Conservation (phyloP, 2,888 invertebrate genomes). For the Epirrhoe alternata region DNA sequence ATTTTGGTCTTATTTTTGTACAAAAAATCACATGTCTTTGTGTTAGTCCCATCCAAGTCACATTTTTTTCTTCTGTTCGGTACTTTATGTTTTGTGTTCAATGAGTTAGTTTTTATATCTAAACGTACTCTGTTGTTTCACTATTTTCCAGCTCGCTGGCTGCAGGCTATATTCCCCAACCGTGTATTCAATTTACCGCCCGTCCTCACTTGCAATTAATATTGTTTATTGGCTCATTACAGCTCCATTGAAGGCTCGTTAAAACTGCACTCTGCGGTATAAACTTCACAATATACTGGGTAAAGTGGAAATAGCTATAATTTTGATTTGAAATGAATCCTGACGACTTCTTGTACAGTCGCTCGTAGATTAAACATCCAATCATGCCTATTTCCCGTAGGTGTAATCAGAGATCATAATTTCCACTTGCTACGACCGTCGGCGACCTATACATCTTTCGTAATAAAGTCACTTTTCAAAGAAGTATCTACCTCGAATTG, state of each 20-base stretch:
- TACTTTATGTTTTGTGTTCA: background rate
- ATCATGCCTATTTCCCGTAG: no score
- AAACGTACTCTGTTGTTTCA: background rate
- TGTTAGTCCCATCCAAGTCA: no score
- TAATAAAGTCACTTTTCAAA: no score
- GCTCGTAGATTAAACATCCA: no score
- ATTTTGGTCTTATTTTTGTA: no score
- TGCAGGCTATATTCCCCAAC: slow-evolving; percentile 23
- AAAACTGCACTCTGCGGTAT: slow-evolving; percentile 16
- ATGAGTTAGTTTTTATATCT: background rate
- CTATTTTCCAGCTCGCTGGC: slow-evolving; percentile 14
- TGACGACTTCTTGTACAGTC: no score
- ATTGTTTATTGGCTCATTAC: slow-evolving; percentile 55
- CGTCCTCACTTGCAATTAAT: slow-evolving; percentile 51
- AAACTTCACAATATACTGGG: background rate
- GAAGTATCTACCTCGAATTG: no score
- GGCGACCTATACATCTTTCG: no score
- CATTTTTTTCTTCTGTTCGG: background rate
- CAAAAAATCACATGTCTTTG: no score
- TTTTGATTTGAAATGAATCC: no score
- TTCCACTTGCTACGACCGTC: no score
- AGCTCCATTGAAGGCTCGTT: slow-evolving; percentile 32
- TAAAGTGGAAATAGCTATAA: background rate
- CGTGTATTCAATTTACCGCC: slow-evolving; percentile 52
- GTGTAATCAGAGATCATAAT: no score